Evolutionary conservation across 2,113 vertebrate genomes (phyloP), one percentile per base, ranked within the genome.

Genomic region (Pollachius pollachius): DNA sequence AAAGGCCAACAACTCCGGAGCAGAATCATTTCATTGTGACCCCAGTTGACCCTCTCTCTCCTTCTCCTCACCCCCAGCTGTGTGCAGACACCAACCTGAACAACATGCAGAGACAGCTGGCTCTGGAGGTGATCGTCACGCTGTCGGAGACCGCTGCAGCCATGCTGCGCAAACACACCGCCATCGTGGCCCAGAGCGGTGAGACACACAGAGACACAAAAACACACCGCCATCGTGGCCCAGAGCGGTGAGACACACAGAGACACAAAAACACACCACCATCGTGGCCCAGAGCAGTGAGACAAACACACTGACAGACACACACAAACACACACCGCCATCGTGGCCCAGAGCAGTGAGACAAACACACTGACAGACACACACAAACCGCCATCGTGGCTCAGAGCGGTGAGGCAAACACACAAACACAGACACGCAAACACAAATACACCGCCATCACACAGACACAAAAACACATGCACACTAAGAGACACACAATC

Each of bases 61-160:
- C 18, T 19, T 11, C 11, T 23, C 59, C 71, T 74, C 0, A 61
- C 80, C 16, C 77, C 2, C 30, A 54, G 60, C 19, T 75, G 27
- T 6, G 65, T 25, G 16, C 92, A 7, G 97, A 99, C 88, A 85
- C 92, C n/a, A 94, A 76, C 84, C 91, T 99, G 85, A 94, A 91
- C 16, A 98, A 98, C 82, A 99, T 98, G 96, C 97, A 99, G 81
- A 93, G 96, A 76, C 97, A 99, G 73, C 84, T 99, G 88, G 95
- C 97, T 0, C 85, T 99, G 61, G 97, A 99, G 88, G 97, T 99
- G 60, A 96, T 99, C 0, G 96, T 99, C 79, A 97, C 96, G 2
- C 91, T 99, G 25, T 99, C 97, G 0, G 97, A 99, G 89, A 99
- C 97, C 0, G 97, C 96, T 2, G 96, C 97, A 0, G 96, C 97